Percentiles rank a stretch among this genome's conserved stretches.
phyloP scores from a whole-genome alignment of 2,797 vertebrate genomes.

The Ibycter americanus region DNA sequence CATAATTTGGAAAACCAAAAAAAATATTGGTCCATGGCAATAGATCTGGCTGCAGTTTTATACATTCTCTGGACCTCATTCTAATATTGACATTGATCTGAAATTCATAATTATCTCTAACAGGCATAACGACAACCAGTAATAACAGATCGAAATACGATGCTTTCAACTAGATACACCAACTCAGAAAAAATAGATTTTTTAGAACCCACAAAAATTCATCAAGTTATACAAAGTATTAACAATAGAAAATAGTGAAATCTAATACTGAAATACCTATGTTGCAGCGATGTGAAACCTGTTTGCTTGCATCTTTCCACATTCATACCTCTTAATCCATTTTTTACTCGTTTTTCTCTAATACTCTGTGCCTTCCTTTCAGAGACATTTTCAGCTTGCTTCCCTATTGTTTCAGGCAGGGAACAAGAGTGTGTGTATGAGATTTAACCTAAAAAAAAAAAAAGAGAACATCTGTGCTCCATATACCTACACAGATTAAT shows the following conservation, averaged over 20 bases:
- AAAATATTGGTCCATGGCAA: fast-evolving
- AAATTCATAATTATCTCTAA: neutral
- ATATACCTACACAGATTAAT: conserved; percentile 49
- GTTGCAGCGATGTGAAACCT: neutral
- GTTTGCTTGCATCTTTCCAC: neutral
- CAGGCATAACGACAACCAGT: neutral
- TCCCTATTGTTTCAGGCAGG: neutral
- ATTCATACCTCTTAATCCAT: neutral
- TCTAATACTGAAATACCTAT: neutral
- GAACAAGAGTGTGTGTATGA: neutral
- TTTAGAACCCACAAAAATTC: fast-evolving
- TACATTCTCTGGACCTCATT: neutral
- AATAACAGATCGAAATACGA: neutral
- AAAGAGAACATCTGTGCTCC: neutral
- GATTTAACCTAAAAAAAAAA: neutral
- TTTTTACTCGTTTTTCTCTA: neutral
- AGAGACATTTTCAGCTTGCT: neutral
- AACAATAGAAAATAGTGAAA: neutral
- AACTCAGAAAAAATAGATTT: neutral
- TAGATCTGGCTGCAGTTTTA: neutral
- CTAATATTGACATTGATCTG: neutral
- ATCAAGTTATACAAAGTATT: neutral
- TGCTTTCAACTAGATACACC: neutral
- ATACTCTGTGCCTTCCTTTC: neutral
- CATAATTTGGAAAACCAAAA: neutral